Base-by-base conservation (phyloP, 2,113 vertebrate genomes). In the Macroglossus sobrinus region DNA sequence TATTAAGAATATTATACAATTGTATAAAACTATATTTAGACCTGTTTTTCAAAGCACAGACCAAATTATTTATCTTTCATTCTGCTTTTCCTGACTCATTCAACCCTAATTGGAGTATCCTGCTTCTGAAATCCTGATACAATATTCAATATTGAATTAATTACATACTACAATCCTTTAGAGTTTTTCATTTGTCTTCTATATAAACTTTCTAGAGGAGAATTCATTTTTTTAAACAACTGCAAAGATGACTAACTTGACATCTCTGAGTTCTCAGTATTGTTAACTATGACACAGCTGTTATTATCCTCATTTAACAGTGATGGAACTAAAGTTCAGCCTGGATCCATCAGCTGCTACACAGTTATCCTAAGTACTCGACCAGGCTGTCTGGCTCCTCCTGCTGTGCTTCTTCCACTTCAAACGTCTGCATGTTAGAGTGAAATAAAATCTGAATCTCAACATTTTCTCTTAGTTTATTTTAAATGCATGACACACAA, bases 1-100 rank as follows among this genome's bases (percentile, higher is more conserved):
- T 59, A 84, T 78, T 84, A 86, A 78, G 24, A 94, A 76, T 59
- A 72, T 81, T 71, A 76, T 89, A 24, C 64, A 94, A 78, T 43
- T 76, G 16, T 9, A 40, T 76, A 21, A 71, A 81, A 81, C 38
- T 80, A 38, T n/a, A 82, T 74, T 63, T 88, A 43, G 69, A 79
- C 40, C 57, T 91, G 38, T 66, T 84, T 92, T 81, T 93, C 93
- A 93, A 91, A 53, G 40, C 35, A 33, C 57, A 69, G 64, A 68
- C 9, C 76, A 88, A 91, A 61, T 45, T 47, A 89, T 26, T 5
- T 21, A 84, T 72, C 9, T 74, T 94, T 84, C 19, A 53, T 90
- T 71, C 86, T 16, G 45, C 5, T 69, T 79, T 90, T 93, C 16
- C 24, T 84, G 55, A 72, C 7, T 59, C 53, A 4, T n/a, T 35